Base-by-base conservation (phyloP, 2,113 vertebrate species). In the Grallaria varia region DNA sequence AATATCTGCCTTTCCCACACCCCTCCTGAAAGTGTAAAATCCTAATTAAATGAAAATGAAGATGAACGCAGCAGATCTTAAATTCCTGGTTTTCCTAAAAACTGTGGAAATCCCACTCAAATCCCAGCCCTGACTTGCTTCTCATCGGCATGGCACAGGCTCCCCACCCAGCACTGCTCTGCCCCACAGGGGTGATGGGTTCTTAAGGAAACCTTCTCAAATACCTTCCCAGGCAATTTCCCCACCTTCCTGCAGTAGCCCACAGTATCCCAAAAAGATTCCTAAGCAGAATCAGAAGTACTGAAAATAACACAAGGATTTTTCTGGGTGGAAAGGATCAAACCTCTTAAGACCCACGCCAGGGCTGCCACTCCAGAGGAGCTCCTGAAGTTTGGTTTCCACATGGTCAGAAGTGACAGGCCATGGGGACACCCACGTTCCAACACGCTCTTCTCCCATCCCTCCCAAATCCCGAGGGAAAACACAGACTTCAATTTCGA, bases 61-160 rank as follows among this genome's bases (percentile, higher is more conserved):
- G 31, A 44, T 9, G 8, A 63, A 45, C 3, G 31, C 0, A 56
- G 35, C 15, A 30, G 40, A 66, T 6, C 12, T 33, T n/a, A 37
- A 27, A 60, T 31, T 22, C 15, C 24, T 9, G 1, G 18, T 79
- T 88, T 85, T 40, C 59, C 27, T 24, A 15, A 16, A 16, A 77
- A 56, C 27, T 18, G 47, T 13, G 14, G 47, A 58, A 53, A 39
- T 47, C 21, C 13, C n/a, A 42, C 37, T 55, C 20, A 59, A 67
- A 94, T 52, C 25, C 40, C 56, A 64, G 4, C 39, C 52, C 35
- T 56, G 71, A 24, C 10, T 58, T 40, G 27, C 1, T 62, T 50
- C 42, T 45, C 27, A 2, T 10, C 4, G 40, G 45, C 64, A 14
- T 0, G n/a, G 86, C 67, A 83, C 42, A 24, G 0, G 0, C 37